Conservation (phyloP, 2,888 invertebrate genomes). For the Acleris literana region DNA sequence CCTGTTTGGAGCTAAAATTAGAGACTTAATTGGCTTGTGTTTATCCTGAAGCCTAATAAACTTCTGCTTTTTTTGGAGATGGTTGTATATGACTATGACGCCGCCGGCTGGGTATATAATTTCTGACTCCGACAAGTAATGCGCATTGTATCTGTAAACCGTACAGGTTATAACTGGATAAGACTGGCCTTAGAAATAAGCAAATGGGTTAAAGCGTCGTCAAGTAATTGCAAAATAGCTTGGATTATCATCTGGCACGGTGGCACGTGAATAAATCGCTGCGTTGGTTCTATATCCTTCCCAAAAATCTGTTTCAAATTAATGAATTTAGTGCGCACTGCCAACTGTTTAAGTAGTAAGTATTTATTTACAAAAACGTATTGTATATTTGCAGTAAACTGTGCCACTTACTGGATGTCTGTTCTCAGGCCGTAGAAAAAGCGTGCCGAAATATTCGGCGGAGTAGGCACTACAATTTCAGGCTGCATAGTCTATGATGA, state of each 20-base stretch:
- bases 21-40: slow-evolving; percentile 84
- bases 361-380: no score
- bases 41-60: slow-evolving; percentile 88
- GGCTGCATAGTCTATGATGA: slow-evolving; percentile 35
- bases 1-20: slow-evolving; percentile 87
- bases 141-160: slow-evolving; percentile 85
- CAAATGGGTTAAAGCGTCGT: no score
- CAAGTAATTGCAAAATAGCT: no score
- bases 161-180: slow-evolving; percentile 38
- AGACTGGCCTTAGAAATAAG: no score
- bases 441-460: slow-evolving; percentile 83
- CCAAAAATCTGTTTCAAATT: no score
- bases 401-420: slow-evolving; percentile 75
- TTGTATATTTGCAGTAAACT: no score
- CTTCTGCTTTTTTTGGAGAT: slow-evolving; percentile 87
- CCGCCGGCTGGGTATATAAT: slow-evolving; percentile 92
- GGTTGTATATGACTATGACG: slow-evolving; percentile 89
- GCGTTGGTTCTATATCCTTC: no score
- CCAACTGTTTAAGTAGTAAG: no score
- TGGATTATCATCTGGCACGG: no score
- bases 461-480: slow-evolving; percentile 62
- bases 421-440: slow-evolving; percentile 86
- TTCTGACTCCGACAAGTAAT: slow-evolving; percentile 89
- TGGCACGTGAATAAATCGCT: no score
- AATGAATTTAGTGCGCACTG: no score